Conservation (phyloP, 2,797 vertebrate genomes). For the Coluber constrictor region DNA sequence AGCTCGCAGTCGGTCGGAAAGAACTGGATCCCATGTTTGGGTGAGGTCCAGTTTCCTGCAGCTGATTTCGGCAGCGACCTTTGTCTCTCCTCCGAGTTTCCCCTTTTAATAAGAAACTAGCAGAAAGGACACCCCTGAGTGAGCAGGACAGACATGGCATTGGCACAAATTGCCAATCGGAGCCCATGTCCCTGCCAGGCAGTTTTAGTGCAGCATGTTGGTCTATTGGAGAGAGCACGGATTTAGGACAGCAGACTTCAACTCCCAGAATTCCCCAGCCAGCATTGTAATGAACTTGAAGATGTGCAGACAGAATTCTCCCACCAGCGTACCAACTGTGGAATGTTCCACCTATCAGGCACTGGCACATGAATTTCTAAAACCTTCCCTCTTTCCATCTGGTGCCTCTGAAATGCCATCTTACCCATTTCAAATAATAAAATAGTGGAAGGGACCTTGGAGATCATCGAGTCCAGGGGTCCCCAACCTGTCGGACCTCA, state of each 20-base stretch:
- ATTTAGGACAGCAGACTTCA: neutral
- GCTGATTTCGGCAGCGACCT: neutral
- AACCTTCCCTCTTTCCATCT: fast-evolving
- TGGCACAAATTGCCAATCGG: neutral
- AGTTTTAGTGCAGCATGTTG: fast-evolving
- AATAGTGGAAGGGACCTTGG: neutral
- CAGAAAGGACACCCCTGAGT: neutral
- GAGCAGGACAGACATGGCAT: neutral
- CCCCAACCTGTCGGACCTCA: no score
- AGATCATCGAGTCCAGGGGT: neutral
- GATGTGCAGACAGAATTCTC: neutral
- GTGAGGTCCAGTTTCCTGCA: neutral
- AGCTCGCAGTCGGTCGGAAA: neutral
- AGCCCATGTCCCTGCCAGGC: neutral
- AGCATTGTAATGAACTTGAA: no score
- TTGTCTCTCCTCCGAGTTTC: neutral
- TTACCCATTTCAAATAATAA: neutral
- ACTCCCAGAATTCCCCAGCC: neutral
- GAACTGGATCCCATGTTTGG: neutral
- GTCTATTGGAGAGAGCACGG: fast-evolving
- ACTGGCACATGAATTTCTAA: neutral
- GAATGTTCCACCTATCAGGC: neutral
- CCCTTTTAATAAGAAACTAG: neutral
- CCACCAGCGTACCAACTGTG: neutral
- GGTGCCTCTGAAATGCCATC: neutral